Evolutionary conservation across 2,797 vertebrate species (phyloP), one percentile per base, ranked within the genome.

Genomic region (Leptatherina wallacei): DNA sequence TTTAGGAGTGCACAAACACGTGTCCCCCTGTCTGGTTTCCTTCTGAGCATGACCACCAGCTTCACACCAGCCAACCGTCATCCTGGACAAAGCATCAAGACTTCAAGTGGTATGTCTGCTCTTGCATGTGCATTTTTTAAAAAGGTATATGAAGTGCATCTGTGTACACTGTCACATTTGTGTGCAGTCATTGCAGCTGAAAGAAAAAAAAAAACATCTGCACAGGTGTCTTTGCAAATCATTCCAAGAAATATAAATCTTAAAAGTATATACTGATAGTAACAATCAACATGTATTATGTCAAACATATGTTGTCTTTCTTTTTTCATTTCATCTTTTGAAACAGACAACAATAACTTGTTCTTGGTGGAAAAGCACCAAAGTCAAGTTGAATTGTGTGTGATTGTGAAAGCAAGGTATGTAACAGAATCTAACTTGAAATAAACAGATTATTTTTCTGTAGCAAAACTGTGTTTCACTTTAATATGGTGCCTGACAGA

Each of bases 371-470:
- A 81, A 87, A 86, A 80, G 74, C 64, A 77, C 56, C 55, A 61
- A 38, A 87, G 81, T 88, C 78, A 73, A 82, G 77, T 83, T 90
- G 57, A 83, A 88, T 85, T 87, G 83, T 79, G 85, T 80, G 66
- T 71, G 85, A 74, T 80, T 78, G 64, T 82, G 77, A 58, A 65
- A 84, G 80, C 88, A 81, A 90, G 89, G 88, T 93, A 91, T 90
- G 93, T 89, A 91, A 91, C 87, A 82, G 84, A 93, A 91, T 93
- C 88, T 87, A 85, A 91, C 91, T 92, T 89, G 88, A 94, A 94
- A 94, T 94, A 94, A 94, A 94, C 90, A 88, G 90, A 94, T 94
- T 91, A 91, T 95, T 94, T 94, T 91, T 91, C 83, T 93, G 90
- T 90, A 81, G 89, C 89, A 81, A 95, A 95, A 92, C 92, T 93